Percentiles rank a stretch among this genome's conserved stretches.
Conservation (phyloP, 1,140 invertebrate genomes). For the Pissodes strobi region DNA sequence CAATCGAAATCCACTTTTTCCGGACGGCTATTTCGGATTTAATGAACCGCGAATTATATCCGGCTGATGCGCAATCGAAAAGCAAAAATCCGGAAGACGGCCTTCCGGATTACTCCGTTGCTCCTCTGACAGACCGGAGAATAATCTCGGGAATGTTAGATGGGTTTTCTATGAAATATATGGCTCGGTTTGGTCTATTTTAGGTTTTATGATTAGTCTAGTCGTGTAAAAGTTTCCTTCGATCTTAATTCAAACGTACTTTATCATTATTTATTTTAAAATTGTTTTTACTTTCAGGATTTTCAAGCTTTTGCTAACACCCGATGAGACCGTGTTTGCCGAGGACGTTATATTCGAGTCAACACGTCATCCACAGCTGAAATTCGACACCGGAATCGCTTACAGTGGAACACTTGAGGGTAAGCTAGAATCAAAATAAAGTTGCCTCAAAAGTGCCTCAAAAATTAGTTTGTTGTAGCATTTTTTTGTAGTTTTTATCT, state of each 20-base stretch:
- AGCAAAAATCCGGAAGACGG: background rate
- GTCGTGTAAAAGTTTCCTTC: too few species aligned
- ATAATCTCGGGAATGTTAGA: too few species aligned
- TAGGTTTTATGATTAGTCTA: too few species aligned
- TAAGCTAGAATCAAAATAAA: constrained; percentile 57
- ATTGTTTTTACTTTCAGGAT: constrained; percentile 63
- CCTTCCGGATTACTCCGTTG: background rate
- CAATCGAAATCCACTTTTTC: too few species aligned
- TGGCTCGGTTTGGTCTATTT: too few species aligned
- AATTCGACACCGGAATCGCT: constrained; percentile 74
- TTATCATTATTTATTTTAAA: too few species aligned
- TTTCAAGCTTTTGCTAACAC: constrained; percentile 75
- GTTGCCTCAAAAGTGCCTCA: too few species aligned
- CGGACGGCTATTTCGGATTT: background rate
- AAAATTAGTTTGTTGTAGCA: too few species aligned
- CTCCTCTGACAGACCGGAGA: background rate
- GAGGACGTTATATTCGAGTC: constrained; percentile 80
- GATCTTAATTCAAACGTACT: too few species aligned
- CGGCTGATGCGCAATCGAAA: background rate
- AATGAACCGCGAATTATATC: background rate
- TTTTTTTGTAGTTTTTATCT: too few species aligned
- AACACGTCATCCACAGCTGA: constrained; percentile 65
- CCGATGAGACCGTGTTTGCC: constrained; percentile 75
- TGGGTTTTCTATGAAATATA: too few species aligned
- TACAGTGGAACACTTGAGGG: constrained; percentile 81